These are phyloP conservation scores for Stenurella melanura DNA, from an alignment of 2,888 invertebrate genomes.

Conservation along the genomic window DNA sequence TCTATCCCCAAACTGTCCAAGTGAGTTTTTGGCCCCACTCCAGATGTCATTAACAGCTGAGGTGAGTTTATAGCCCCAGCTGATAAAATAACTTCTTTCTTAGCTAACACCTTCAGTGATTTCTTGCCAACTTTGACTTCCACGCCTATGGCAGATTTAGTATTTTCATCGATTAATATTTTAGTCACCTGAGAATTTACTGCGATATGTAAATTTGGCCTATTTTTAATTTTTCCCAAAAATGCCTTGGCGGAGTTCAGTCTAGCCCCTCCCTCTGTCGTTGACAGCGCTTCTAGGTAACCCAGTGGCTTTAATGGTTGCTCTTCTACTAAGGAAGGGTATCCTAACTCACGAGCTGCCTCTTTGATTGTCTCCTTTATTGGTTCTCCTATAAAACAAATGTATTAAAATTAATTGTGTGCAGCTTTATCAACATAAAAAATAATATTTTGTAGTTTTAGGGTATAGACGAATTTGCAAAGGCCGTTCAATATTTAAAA, in stretches of 20 bases:
- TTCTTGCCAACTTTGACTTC: slow-evolving; percentile 68
- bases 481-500: no score
- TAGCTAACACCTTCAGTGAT: slow-evolving; percentile 69
- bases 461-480: no score
- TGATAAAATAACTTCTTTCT: slow-evolving; percentile 79
- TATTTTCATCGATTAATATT: slow-evolving; percentile 73
- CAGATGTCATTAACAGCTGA: slow-evolving; percentile 82
- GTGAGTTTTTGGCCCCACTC: slow-evolving; percentile 77
- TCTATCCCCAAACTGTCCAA: slow-evolving; percentile 73
- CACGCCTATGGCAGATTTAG: slow-evolving; percentile 73
- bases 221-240: slow-evolving; percentile 74
- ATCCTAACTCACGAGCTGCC: slow-evolving; percentile 74
- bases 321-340: slow-evolving; percentile 56
- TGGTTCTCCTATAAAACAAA: slow-evolving; percentile 51
- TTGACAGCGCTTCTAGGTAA: slow-evolving; percentile 59
- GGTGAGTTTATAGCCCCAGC: slow-evolving; percentile 81
- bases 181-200: slow-evolving; percentile 76
- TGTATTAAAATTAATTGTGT: neutral
- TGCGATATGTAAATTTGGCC: slow-evolving; percentile 77
- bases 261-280: slow-evolving; percentile 70
- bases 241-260: slow-evolving; percentile 83
- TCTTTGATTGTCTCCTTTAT: slow-evolving; percentile 62
- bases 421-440: no score
- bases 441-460: no score
- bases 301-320: slow-evolving; percentile 64